Conservation (phyloP, 2,888 invertebrate genomes). For the Euclidia mi region DNA sequence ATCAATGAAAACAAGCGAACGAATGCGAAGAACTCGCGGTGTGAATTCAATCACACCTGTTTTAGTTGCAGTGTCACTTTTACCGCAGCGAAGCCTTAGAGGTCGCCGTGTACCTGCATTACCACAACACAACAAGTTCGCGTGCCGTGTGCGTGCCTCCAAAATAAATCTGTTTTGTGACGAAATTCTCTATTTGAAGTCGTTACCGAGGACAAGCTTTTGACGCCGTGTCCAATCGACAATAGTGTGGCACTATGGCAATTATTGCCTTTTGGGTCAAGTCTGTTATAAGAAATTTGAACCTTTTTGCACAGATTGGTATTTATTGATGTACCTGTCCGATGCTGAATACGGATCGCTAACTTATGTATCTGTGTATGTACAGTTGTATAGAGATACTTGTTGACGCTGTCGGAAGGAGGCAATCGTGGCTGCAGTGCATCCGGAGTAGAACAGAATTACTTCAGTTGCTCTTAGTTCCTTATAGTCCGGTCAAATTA, state of each 20-base stretch:
- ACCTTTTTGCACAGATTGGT: too few relatives aligned
- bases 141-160: slow-evolving; percentile 18
- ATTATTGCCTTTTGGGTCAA: slow-evolving; percentile 15
- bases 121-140: slow-evolving; percentile 11
- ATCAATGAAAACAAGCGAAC: too few relatives aligned
- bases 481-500: too few relatives aligned
- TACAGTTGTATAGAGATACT: too few relatives aligned
- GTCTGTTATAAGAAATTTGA: not conserved
- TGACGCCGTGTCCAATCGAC: slow-evolving; percentile 26
- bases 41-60: not conserved
- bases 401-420: too few relatives aligned
- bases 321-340: too few relatives aligned
- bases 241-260: slow-evolving; percentile 16
- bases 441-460: too few relatives aligned
- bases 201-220: slow-evolving; percentile 31
- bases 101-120: slow-evolving; percentile 24
- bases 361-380: not conserved
- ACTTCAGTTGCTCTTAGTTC: too few relatives aligned
- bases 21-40: too few relatives aligned
- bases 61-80: slow-evolving; percentile 1
- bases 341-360: not conserved
- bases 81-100: slow-evolving; percentile 14
- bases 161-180: slow-evolving; percentile 30
- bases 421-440: too few relatives aligned
- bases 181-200: slow-evolving; percentile 26